Evolutionary conservation across 1,140 invertebrate genomes (phyloP), one percentile per base, ranked within the genome.

Genomic region (Drosophila murphyi): DNA sequence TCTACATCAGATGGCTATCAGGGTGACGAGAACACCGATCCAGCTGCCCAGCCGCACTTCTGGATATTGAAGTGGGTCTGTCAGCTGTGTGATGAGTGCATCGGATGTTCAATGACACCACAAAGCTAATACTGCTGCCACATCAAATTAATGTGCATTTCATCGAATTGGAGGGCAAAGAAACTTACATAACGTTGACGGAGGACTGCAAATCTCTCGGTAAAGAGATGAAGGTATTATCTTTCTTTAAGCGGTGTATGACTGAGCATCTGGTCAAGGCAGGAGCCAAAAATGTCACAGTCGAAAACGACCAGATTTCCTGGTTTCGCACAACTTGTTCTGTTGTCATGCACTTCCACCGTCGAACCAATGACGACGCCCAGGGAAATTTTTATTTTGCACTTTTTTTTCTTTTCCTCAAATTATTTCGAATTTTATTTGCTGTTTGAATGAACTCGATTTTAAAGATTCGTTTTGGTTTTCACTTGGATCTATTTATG

Each of bases 41-140:
- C 98, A 3, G 97, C 96, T 5, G 95, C 96, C 3, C 96, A 98
- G 76, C 98, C 99, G 4, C 95, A 99, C 51, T 95, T 99, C 78
- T 99, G 98, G 98, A 96, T 99, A 43, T 96, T 96, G 62, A 99
- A 99, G 93, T 99, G 98, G 98, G 98, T 99, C 10, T 99, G 99
- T 93, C 98, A 99, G 91, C 94, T 99, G 5, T 98, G 97, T 83
- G 98, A 99, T 93, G 97, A 98, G 92, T 96, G 97, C 80, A 97
- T 98, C 50, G 98, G 98, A 12, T 98, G 94, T 99, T 97, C 93
- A 99, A 99, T 92, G 98, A 99, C 92, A 96, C 96, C 34, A 98
- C 98, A 2, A 96, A 97, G 82, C 95, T 99, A 8, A 97, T 98
- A 52, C 95, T 98, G 93, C 93, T 97, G 8, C 94, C 96, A 4